Base-by-base conservation (phyloP, 2,888 invertebrate genomes). In the Euplagia quadripunctaria region DNA sequence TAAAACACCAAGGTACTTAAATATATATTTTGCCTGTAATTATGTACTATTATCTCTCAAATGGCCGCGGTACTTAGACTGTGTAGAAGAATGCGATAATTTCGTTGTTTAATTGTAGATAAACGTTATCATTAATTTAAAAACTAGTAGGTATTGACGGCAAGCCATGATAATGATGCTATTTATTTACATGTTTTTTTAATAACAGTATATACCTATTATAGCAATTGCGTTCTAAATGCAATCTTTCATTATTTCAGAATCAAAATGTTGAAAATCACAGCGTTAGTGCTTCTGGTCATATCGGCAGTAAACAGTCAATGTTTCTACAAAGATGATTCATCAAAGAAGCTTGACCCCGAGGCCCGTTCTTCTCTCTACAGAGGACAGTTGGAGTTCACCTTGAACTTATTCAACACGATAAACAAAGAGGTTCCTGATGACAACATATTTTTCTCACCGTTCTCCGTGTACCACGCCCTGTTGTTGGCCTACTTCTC, bases 371-470 rank as follows among this genome's bases (percentile, higher is more conserved):
- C 84, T 72, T 85, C 84, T 2, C 91, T 95, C 12, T 96, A 96
- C 82, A 90, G 85, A 20, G 96, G 95, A n/a, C 96, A 96, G 84
- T 87, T 98, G 84, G 96, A 96, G 72, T 98, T 98, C 87, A 97
- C 98, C 0, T 91, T 98, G 70, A 96, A 97, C 68, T 95, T 98
- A 71, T 95, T 98, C 84, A 97, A 97, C 80, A 96, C 97, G 31
- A 97, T 97, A 79, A 97, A 97, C 81, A 92, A 96, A 72, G 96
- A 96, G 31, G 96, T 97, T 79, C 97, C 97, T 0, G 95, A 96
- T 64, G 97, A 97, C 82, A 98, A 98, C 90, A 94, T 98, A 63
- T 98, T 99, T 96, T 98, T 98, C 92, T 98, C 98, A 9, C 98
- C 98, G 0, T 98, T 98, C 94, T 98, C 98, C 81, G 97, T 98